Conservation (phyloP, 2,797 vertebrate species). For the Dicrostonyx torquatus region DNA sequence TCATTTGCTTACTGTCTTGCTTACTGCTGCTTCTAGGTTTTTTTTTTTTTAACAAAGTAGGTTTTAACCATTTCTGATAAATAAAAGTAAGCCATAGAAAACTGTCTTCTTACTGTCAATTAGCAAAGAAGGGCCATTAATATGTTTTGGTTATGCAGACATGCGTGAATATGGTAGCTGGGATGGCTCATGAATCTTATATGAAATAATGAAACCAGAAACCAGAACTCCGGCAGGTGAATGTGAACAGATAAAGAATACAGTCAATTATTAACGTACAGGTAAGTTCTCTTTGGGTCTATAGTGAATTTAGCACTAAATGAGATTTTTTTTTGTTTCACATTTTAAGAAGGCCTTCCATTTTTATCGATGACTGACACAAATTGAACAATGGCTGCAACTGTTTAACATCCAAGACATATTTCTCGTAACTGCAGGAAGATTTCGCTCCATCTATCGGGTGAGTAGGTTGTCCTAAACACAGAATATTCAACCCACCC, state of each 20-base stretch:
- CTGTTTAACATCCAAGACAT: conserved; percentile 4
- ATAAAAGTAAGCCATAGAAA: conserved; percentile 35
- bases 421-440: conserved; percentile 76
- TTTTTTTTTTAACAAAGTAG: conserved; percentile 23
- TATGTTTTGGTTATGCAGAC: background rate
- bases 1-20: background rate
- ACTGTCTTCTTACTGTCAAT: conserved; percentile 25
- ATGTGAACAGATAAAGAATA: background rate
- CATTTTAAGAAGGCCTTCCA: conserved; percentile 53
- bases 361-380: conserved; percentile 62
- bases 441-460: conserved; percentile 81
- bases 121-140: background rate
- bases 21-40: background rate
- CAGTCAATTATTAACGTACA: background rate
- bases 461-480: conserved; percentile 79
- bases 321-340: conserved; percentile 62
- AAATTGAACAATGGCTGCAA: conserved; percentile 71
- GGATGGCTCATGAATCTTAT: background rate
- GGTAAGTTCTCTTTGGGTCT: background rate
- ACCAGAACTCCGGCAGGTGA: background rate
- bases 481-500: conserved; percentile 67
- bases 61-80: conserved; percentile 20
- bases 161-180: background rate
- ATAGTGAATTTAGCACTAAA: conserved; percentile 2
- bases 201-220: background rate